phyloP scores from a whole-genome alignment of 2,113 vertebrate species.

The Gracilinanus agilis region DNA sequence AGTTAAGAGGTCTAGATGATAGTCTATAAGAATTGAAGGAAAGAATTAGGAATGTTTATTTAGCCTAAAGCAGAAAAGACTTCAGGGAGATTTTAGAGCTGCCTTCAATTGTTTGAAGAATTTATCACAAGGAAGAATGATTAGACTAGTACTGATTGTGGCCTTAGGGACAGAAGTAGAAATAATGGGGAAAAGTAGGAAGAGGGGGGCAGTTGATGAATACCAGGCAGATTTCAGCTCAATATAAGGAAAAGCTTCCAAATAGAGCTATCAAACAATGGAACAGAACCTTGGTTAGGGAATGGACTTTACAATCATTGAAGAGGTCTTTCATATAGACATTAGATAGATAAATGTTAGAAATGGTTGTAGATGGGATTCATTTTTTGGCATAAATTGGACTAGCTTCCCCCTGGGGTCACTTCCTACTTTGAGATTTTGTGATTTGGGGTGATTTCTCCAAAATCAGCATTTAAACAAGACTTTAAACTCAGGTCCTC shows the following conservation, averaged over 20 bases:
- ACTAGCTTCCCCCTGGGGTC: neutral
- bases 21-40: neutral
- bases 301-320: neutral
- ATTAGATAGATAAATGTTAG: neutral
- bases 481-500: neutral
- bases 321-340: neutral
- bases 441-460: neutral
- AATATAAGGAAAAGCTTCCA: neutral
- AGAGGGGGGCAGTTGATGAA: neutral
- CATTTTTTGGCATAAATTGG: neutral
- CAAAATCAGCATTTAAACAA: neutral
- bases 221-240: neutral
- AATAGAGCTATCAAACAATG: neutral
- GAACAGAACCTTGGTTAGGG: neutral
- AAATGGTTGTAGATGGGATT: neutral
- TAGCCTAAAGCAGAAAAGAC: neutral
- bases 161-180: neutral
- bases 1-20: neutral
- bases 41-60: neutral
- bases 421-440: neutral
- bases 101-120: neutral
- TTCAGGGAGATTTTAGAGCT: neutral
- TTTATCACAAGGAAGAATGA: neutral
- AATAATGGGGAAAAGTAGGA: neutral
- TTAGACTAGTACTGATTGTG: neutral